phyloP scores from a whole-genome alignment of 1,140 invertebrate species.

The Orius laevigatus region DNA sequence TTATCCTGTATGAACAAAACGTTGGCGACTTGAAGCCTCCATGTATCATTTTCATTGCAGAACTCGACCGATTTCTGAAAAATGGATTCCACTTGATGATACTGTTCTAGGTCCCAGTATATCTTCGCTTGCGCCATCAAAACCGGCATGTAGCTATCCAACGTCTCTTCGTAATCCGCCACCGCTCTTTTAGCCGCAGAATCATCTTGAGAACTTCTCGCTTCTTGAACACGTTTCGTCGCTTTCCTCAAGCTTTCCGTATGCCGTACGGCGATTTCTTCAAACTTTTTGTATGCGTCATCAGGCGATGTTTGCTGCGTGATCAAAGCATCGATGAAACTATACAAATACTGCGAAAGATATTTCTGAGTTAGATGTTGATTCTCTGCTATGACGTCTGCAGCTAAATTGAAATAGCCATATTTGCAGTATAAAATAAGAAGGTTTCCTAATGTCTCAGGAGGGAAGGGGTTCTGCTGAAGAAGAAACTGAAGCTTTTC shows the following conservation, averaged over 20 bases:
- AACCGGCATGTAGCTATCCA: conserved; percentile 82
- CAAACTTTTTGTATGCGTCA: conserved; percentile 93
- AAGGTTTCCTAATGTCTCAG: conserved; percentile 95
- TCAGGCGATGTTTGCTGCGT: conserved; percentile 94
- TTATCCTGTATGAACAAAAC: conserved; percentile 98
- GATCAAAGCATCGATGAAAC: conserved; percentile 86
- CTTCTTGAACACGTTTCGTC: conserved; percentile 85
- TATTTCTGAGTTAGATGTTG: conserved; percentile 94
- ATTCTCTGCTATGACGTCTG: conserved; percentile 95
- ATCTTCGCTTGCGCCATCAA: conserved; percentile 99
- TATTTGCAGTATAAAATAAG: conserved; percentile 91
- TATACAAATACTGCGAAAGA: conserved; percentile 76
- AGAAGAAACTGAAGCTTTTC: conserved; percentile 94
- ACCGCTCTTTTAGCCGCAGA: conserved; percentile 76
- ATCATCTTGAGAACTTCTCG: conserved; percentile 71
- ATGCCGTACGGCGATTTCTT: conserved; percentile 82
- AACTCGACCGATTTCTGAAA: conserved; percentile 95
- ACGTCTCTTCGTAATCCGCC: conserved; percentile 81
- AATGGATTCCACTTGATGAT: conserved; percentile 84
- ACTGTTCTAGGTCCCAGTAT: conserved; percentile 96
- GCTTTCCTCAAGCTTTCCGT: conserved; percentile 81
- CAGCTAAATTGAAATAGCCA: conserved; percentile 93
- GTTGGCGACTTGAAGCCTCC: conserved; percentile 96
- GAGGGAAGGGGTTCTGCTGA: conserved; percentile 90
- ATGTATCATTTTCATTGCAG: conserved; percentile 91